Percentiles rank a stretch among this genome's conserved stretches.
Evolutionary conservation across 2,888 invertebrate species (phyloP).

Genomic region (Epinotia ramella): DNA sequence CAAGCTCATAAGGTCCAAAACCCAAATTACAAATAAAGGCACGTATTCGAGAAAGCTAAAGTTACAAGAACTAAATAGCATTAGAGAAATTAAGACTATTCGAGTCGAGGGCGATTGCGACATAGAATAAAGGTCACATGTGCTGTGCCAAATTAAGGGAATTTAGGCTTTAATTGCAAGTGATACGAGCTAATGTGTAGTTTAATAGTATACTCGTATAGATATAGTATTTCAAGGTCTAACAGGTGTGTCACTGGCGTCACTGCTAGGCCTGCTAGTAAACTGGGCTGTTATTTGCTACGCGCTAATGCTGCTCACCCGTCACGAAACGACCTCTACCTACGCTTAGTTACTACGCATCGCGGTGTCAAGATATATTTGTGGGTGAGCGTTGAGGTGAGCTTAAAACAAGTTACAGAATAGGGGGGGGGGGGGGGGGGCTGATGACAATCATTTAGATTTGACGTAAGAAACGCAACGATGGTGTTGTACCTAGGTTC

Average conservation of each 20-base stretch:
- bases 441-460: neutral
- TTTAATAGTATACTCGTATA: neutral
- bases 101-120: conserved; percentile 37
- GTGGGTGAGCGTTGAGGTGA: too few relatives aligned
- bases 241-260: conserved; percentile 10
- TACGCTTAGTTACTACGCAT: too few relatives aligned
- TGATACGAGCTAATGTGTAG: neutral
- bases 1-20: conserved; percentile 9
- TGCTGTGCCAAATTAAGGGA: conserved; percentile 16
- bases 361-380: too few relatives aligned
- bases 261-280: neutral
- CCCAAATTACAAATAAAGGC: neutral
- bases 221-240: conserved; percentile 9
- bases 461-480: neutral
- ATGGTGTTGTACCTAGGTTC: neutral
- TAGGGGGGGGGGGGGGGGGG: too few relatives aligned
- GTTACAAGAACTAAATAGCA: conserved; percentile 14
- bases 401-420: too few relatives aligned
- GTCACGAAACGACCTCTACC: too few relatives aligned
- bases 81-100: conserved; percentile 43
- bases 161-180: conserved; percentile 26
- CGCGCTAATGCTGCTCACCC: too few relatives aligned
- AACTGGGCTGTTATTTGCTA: too few relatives aligned
- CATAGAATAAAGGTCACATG: conserved; percentile 36
- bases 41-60: conserved; percentile 11